Conservation (phyloP, 2,888 invertebrate genomes). For the Vanessa cardui region DNA sequence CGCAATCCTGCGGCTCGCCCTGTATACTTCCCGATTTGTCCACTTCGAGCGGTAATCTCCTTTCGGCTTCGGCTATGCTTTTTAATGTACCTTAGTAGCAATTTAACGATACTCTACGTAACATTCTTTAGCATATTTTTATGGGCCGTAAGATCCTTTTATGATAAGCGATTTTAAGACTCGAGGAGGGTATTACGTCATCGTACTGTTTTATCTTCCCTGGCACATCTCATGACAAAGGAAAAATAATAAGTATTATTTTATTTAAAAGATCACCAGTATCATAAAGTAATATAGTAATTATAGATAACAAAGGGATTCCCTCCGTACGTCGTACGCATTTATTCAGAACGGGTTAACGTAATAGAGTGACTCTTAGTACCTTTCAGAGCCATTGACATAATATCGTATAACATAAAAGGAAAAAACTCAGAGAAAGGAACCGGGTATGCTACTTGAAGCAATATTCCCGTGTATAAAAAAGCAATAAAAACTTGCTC, state of each 20-base stretch:
- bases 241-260: background rate
- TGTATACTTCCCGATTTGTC: constrained; percentile 64
- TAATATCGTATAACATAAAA: constrained; percentile 29
- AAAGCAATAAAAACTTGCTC: constrained; percentile 33
- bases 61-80: constrained; percentile 46
- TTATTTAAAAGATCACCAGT: background rate
- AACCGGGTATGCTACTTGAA: constrained; percentile 28
- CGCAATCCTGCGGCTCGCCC: constrained; percentile 70
- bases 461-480: constrained; percentile 30
- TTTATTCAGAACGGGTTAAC: constrained; percentile 13
- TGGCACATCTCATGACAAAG: background rate
- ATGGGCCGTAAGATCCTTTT: constrained; percentile 30
- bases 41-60: constrained; percentile 54
- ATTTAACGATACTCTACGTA: constrained; percentile 35
- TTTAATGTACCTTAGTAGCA: constrained; percentile 30
- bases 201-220: background rate
- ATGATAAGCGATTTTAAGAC: constrained; percentile 25
- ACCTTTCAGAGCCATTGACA: constrained; percentile 24
- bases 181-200: constrained; percentile 11
- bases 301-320: constrained; percentile 9
- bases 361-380: constrained; percentile 24
- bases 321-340: background rate
- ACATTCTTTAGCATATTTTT: constrained; percentile 34
- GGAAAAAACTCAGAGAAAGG: constrained; percentile 29
- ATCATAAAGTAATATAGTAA: background rate